Base-by-base conservation (phyloP, 2,888 invertebrate genomes). In the Empis stercorea region DNA sequence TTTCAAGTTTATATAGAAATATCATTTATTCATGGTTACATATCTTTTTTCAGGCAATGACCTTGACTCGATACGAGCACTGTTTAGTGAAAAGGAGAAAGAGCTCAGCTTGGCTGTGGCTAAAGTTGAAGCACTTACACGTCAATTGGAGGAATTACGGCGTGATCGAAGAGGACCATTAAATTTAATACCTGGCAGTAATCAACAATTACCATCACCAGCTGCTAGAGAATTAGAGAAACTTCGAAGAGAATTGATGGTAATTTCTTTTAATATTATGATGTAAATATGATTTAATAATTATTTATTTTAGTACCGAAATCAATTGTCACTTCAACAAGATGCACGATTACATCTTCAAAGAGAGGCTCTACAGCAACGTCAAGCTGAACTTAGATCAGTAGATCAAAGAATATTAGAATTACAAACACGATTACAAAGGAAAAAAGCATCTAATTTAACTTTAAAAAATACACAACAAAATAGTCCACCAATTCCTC, bases 1-100 rank as follows among this genome's bases (percentile, higher is more conserved):
- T 27, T 27, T 7, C 20, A 5, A 20, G 7, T 7, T 7, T 27
- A 9, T 27, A n/a, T n/a, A n/a, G n/a, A n/a, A n/a, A n/a, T n/a
- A n/a, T n/a, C n/a, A n/a, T n/a, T n/a, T n/a, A n/a, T n/a, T n/a
- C n/a, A n/a, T n/a, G n/a, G n/a, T n/a, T n/a, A n/a, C n/a, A n/a
- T n/a, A n/a, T 47, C 48, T 48, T 41, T 51, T 52, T 49, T 30
- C 74, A 89, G 92, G 88, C 61, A 88, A 91, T 65, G 96, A 96
- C 75, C 77, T 96, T 72, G 94, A 96, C 73, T 89, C 93, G 56
- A 94, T 94, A 68, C 83, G 93, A 61, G 88, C 92, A 54, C 77
- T 95, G 51, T 96, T 95, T 79, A 93, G 91, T 75, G 94, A 95
- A 66, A 96, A 96, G 66, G 96, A 96, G 68, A 94, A 94, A 71